Base-by-base conservation (phyloP, 2,113 vertebrate species). In the Canis aureus region DNA sequence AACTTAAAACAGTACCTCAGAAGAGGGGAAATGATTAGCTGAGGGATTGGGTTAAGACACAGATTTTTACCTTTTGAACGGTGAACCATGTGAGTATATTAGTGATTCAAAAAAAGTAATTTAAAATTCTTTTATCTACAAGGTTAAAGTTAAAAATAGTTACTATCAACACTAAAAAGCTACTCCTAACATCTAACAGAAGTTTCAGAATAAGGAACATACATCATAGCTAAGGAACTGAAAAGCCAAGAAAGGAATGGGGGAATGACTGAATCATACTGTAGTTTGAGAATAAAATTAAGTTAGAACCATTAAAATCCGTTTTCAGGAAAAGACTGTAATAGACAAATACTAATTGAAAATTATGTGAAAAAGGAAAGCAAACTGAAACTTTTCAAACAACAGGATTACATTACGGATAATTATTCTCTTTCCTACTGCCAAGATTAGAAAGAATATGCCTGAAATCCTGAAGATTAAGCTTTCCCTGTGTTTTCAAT, bases 211-310 rank as follows among this genome's bases (percentile, higher is more conserved):
- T 64, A 53, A 82, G 78, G n/a, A 81, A 86, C 19, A 74, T 2
- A 71, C 3, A 76, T n/a, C 19, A 93, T 69, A 81, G 76, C 35
- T 87, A 80, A 80, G n/a, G 69, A 90, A 86, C 2, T 91, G n/a
- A 95, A 76, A 55, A 51, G 38, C 19, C 12, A 92, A 92, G 66
- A 92, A 94, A 80, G 17, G 9, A 81, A 55, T 35, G 12, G 12
- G 59, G 85, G 80, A 71, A 60, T 71, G 35, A 91, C 0, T 82
- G 62, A 87, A 83, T 64, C 15, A 17, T 79, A 51, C 55, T 78
- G 49, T 60, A 78, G 95, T 85, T 67, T 82, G 27, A 96, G n/a
- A 92, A 94, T 66, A 89, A 91, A 78, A 91, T 91, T 81, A 90
- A 85, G 81, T 9, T 80, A 13, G 19, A 93, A 94, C 23, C 11